Base-by-base conservation (phyloP, 1,140 invertebrate species). In the Drosophila teissieri region DNA sequence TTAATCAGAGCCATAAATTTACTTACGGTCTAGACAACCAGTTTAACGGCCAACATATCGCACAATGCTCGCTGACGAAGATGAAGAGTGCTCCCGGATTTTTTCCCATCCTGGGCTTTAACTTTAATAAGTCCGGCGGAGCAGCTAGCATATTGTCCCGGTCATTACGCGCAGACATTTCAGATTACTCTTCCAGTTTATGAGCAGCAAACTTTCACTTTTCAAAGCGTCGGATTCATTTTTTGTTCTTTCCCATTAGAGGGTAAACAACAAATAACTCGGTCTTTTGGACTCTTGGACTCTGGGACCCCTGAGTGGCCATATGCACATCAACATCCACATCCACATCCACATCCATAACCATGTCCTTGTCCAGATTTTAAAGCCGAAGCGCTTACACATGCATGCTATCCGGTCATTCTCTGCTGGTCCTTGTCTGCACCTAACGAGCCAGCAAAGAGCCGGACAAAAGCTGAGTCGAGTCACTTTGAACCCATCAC, bases 1-100 rank as follows among this genome's bases (percentile, higher is more conserved):
- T 78, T 78, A 69, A 78, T 78, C 74, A 78, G 73, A 62, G 73
- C 48, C 74, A 62, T 78, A 77, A 77, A 78, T 78, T 69, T 62
- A 77, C 73, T 77, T 60, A 77, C 55, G 73, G 74, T 77, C 74
- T 77, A 77, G 74, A 77, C 74, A 77, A 77, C 49, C 64, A 69
- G 61, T 75, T 75, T 65, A 75, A 75, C 53, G 73, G 52, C 61
- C 72, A 74, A 67, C 64, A 70, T 42, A 34, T 52, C 46, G 54
- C 61, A 68, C 40, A 65, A 58, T 53, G 53, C 72, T 36, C 60
- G 40, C n/a, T 44, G n/a, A 36, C 37, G 51, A 40, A 56, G 67
- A 70, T 55, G 68, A 72, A 70, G 68, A 74, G 37, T 51, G 44
- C 51, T 39, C 22, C 15, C 36, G 15, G 48, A 44, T 37, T 49